Conservation (phyloP, 1,140 invertebrate genomes). For the Macrocentrus cingulum region DNA sequence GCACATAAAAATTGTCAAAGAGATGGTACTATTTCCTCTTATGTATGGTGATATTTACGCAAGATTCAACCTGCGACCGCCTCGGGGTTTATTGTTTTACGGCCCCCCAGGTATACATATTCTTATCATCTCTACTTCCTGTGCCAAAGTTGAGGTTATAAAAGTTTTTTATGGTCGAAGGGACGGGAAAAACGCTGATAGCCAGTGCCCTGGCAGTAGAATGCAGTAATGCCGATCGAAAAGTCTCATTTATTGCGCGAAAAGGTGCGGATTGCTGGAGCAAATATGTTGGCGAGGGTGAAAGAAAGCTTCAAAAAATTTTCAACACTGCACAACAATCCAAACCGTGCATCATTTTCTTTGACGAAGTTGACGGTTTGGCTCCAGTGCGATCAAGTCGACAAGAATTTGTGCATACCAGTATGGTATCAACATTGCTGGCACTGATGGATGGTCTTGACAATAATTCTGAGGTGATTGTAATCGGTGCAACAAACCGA, state of each 20-base stretch:
- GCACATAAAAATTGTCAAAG: conserved; percentile 71
- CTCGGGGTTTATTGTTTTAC: conserved; percentile 73
- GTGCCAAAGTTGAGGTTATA: background rate
- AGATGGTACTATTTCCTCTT: conserved; percentile 73
- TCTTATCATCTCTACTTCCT: too few species aligned
- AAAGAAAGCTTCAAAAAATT: conserved; percentile 58
- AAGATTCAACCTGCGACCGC: conserved; percentile 69
- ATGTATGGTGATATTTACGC: conserved; percentile 71
- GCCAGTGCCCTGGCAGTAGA: conserved; percentile 60
- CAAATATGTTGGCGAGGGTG: conserved; percentile 63
- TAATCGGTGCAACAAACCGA: conserved; percentile 76
- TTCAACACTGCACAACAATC: conserved; percentile 65
- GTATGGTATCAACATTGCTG: conserved; percentile 65
- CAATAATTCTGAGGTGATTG: conserved; percentile 66
- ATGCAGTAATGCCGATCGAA: conserved; percentile 57
- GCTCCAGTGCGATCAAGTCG: conserved; percentile 66
- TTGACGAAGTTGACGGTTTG: conserved; percentile 77
- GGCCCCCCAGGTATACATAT: conserved; percentile 75
- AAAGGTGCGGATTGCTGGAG: conserved; percentile 62
- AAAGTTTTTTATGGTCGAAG: conserved; percentile 34
- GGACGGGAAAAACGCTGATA: conserved; percentile 62
- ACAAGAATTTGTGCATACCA: conserved; percentile 68
- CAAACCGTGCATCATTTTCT: conserved; percentile 74
- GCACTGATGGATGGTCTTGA: conserved; percentile 75
- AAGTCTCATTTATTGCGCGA: conserved; percentile 59